Conservation (phyloP, 2,113 vertebrate genomes). For the Psophia crepitans region DNA sequence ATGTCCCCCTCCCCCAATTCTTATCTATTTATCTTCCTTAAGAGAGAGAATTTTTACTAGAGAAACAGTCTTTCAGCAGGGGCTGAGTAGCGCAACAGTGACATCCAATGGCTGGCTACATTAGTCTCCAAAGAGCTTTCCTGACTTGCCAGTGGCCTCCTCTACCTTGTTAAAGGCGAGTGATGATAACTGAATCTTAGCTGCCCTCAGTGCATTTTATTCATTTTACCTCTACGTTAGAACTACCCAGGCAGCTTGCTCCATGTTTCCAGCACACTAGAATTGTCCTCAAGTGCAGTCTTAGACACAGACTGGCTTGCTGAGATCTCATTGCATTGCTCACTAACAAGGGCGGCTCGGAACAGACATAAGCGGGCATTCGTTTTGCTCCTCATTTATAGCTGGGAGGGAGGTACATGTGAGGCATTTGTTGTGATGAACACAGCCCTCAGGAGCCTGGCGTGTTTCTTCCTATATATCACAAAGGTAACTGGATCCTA, state of each 20-base stretch:
- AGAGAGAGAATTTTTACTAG: neutral
- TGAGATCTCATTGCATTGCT: neutral
- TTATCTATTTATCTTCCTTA: slow-evolving; percentile 43
- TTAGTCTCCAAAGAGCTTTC: neutral
- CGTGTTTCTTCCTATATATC: neutral
- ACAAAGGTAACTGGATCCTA: neutral
- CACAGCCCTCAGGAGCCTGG: neutral
- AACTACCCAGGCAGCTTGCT: neutral
- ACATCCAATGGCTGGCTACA: slow-evolving; percentile 68
- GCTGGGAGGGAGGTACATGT: neutral
- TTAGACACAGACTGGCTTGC: neutral
- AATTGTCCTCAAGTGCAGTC: slow-evolving; percentile 6
- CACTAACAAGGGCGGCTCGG: neutral
- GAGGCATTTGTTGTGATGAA: neutral
- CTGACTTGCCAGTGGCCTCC: neutral
- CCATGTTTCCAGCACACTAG: neutral
- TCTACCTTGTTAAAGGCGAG: neutral
- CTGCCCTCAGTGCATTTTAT: neutral
- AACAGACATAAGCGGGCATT: neutral
- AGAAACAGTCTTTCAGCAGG: neutral
- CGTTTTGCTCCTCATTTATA: neutral
- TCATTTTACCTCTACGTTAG: neutral
- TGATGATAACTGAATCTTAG: neutral
- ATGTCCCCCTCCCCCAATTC: neutral
- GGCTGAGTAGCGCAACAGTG: slow-evolving; percentile 71